phyloP scores from a whole-genome alignment of 2,888 invertebrate genomes.

The Alentia gelatinosa region DNA sequence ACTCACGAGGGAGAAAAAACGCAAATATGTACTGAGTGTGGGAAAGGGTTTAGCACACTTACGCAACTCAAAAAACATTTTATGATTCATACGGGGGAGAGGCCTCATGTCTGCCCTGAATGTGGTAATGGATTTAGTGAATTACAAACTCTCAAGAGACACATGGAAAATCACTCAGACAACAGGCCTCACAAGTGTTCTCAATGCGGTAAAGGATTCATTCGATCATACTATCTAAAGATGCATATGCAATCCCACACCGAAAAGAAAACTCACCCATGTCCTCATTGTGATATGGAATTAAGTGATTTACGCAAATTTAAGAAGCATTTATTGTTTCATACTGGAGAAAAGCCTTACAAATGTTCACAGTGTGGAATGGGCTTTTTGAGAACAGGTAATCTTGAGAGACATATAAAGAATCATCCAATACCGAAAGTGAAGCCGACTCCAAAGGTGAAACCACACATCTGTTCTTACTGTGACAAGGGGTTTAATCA shows the following conservation, averaged over 20 bases:
- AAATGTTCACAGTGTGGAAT: not conserved
- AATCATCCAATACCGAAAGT: too few relatives aligned
- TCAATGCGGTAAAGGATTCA: not conserved
- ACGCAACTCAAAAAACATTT: not conserved
- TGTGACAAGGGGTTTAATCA: not conserved
- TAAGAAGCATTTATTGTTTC: not conserved
- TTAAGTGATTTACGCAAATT: too few relatives aligned
- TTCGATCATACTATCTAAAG: not conserved
- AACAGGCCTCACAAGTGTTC: not conserved
- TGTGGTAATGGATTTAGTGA: not conserved
- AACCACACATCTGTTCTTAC: not conserved
- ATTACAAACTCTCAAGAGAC: not conserved
- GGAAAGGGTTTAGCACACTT: not conserved
- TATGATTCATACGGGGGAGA: not conserved
- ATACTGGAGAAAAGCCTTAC: not conserved
- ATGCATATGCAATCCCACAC: too few relatives aligned
- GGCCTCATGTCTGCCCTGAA: not conserved
- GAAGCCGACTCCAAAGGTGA: too few relatives aligned
- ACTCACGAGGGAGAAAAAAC: not conserved
- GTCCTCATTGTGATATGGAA: too few relatives aligned
- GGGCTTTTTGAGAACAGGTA: too few relatives aligned
- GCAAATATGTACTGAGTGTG: not conserved
- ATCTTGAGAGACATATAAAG: too few relatives aligned
- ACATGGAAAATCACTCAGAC: not conserved
- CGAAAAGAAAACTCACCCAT: too few relatives aligned